Percentiles rank a stretch among this genome's conserved stretches.
Conservation (phyloP, 2,113 vertebrate genomes). For the Pelvicachromis taeniatus region DNA sequence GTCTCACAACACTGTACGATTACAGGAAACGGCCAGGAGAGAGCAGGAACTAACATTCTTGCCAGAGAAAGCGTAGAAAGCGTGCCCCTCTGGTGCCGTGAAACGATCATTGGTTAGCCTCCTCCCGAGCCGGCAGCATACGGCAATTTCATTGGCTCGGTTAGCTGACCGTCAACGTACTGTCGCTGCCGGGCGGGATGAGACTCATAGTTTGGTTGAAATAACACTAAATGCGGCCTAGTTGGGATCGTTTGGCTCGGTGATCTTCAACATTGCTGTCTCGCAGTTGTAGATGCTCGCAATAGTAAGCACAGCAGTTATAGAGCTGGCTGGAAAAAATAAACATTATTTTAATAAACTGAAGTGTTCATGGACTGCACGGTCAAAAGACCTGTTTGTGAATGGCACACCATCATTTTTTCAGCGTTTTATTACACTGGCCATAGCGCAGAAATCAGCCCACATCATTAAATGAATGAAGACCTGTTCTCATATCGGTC, state of each 20-base stretch:
- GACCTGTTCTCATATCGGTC: background rate
- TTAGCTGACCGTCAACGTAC: background rate
- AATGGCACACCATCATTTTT: background rate
- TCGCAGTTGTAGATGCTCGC: background rate
- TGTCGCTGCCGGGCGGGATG: conserved; percentile 59
- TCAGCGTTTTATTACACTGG: conserved; percentile 26
- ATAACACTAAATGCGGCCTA: conserved; percentile 74
- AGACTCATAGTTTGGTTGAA: conserved; percentile 64
- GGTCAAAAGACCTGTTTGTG: background rate
- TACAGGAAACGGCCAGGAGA: conserved; percentile 81
- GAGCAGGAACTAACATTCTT: conserved; percentile 80
- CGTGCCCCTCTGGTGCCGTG: conserved; percentile 27
- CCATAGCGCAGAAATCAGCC: background rate
- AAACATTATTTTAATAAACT: background rate
- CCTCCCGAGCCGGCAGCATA: conserved; percentile 33
- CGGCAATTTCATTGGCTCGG: conserved; percentile 32
- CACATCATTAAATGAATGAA: conserved; percentile 13
- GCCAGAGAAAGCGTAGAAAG: conserved; percentile 58
- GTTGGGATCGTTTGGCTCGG: conserved; percentile 50
- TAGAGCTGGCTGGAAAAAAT: background rate
- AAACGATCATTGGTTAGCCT: conserved; percentile 49
- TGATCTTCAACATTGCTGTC: conserved; percentile 41
- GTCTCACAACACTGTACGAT: conserved; percentile 82
- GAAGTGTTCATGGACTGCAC: background rate
- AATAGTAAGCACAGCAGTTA: background rate